A percentile compares a stretch with the other conserved stretches of the same genome.
phyloP scores from a whole-genome alignment of 1,140 invertebrate species.

The Trachymyrmex septentrionalis region DNA sequence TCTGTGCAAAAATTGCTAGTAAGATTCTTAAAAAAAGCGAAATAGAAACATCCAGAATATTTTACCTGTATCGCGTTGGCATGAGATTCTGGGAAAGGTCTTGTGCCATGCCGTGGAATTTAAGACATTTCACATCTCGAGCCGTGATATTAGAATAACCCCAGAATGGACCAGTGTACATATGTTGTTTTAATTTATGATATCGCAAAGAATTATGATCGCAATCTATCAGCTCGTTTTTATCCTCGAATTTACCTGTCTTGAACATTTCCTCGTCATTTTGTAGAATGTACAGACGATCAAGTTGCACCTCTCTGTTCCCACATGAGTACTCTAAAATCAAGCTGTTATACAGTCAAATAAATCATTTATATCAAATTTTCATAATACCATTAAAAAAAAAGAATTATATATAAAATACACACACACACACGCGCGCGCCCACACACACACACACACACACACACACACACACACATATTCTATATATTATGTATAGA shows the following conservation, averaged over 20 bases:
- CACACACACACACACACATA: too few relatives aligned
- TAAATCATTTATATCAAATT: conserved; percentile 28
- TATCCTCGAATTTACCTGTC: conserved; percentile 93
- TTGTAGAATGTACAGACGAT: conserved; percentile 93
- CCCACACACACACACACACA: too few relatives aligned
- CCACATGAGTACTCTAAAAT: conserved; percentile 80
- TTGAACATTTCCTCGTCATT: conserved; percentile 95
- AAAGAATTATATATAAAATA: background rate
- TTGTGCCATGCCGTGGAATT: conserved; percentile 93
- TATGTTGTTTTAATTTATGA: conserved; percentile 84
- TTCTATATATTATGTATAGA: too few relatives aligned
- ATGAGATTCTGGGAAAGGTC: conserved; percentile 87
- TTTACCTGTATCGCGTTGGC: conserved; percentile 82
- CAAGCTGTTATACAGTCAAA: conserved; percentile 40
- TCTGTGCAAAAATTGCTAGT: conserved; percentile 84
- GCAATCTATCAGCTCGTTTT: conserved; percentile 90
- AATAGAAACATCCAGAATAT: background rate
- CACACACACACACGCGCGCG: too few relatives aligned
- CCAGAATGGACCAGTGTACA: conserved; percentile 88
- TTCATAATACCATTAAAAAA: background rate
- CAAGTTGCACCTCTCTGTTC: conserved; percentile 87
- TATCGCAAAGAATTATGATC: conserved; percentile 83
- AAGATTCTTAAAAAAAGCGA: conserved; percentile 18
- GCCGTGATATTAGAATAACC: conserved; percentile 89
- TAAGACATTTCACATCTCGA: conserved; percentile 91